Percentiles rank a stretch among this genome's conserved stretches.
These are phyloP conservation scores for Indri indri DNA, from an alignment of 2,113 vertebrate species.

Conservation along the genomic window DNA sequence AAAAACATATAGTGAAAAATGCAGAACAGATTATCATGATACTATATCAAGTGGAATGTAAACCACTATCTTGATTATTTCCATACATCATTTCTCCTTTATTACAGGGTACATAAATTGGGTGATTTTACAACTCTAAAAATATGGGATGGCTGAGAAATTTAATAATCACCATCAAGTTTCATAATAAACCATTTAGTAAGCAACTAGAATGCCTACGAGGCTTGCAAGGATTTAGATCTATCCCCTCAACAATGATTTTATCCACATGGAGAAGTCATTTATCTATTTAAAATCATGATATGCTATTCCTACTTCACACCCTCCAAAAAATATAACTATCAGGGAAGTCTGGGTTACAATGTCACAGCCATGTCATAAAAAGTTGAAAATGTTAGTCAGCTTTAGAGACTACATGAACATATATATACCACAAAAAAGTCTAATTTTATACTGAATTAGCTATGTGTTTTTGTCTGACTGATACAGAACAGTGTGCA, in stretches of 20 bases:
- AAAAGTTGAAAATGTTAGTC: constrained; percentile 15
- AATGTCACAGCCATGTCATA: not conserved
- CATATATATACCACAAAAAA: not conserved
- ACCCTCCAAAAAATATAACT: not conserved
- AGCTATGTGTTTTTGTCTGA: not conserved
- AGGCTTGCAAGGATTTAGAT: constrained; percentile 10
- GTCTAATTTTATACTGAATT: not conserved
- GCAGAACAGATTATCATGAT: not conserved
- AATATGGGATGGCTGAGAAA: constrained; percentile 3
- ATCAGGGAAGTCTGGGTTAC: not conserved
- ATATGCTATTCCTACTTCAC: not conserved
- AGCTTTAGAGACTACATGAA: not conserved
- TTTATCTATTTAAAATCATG: not conserved
- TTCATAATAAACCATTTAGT: constrained; percentile 41
- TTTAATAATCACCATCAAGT: constrained; percentile 54
- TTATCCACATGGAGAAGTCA: constrained; percentile 5
- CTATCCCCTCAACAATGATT: not conserved
- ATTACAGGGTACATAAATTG: constrained; percentile 27
- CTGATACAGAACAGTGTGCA: not conserved
- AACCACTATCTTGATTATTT: constrained; percentile 19
- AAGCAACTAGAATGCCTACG: constrained; percentile 32
- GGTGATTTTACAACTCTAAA: constrained; percentile 47
- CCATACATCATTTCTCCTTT: constrained; percentile 41
- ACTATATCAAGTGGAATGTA: constrained; percentile 46
- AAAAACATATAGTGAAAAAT: constrained; percentile 54